These are phyloP conservation scores for Catostomus latipinnis DNA, from an alignment of 2,797 vertebrate genomes.

Conservation along the genomic window DNA sequence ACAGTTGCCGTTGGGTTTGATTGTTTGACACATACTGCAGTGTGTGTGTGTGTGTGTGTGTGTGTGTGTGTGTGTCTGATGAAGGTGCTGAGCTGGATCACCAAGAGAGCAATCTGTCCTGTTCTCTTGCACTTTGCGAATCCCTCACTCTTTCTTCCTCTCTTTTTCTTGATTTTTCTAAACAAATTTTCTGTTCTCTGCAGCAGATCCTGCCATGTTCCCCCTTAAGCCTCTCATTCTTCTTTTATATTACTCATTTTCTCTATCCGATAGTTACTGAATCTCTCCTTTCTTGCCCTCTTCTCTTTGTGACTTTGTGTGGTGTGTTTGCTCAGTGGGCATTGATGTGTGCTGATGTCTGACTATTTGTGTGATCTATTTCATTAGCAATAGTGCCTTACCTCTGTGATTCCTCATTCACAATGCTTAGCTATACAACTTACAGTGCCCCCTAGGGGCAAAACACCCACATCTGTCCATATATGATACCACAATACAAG, in stretches of 20 bases:
- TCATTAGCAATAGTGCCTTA: constrained; percentile 43
- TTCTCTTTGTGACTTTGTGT: constrained; percentile 10
- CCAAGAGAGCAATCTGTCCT: constrained; percentile 55
- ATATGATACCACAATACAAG: neutral
- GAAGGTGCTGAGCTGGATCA: constrained; percentile 31
- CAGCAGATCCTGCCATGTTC: too few species aligned
- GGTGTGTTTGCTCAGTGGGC: constrained; percentile 31
- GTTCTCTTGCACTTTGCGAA: constrained; percentile 22
- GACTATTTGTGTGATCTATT: constrained; percentile 45
- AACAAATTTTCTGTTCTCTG: constrained; percentile 11
- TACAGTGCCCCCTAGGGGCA: constrained; percentile 16
- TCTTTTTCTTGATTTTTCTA: constrained; percentile 12
- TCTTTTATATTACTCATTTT: constrained; percentile 10
- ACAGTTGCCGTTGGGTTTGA: constrained; percentile 24
- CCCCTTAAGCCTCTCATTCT: neutral
- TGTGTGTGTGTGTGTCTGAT: neutral
- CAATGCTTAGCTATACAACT: neutral
- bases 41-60: constrained; percentile 7
- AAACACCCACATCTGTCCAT: neutral
- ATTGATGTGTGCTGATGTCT: constrained; percentile 39
- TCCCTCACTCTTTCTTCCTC: constrained; percentile 31
- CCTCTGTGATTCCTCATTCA: constrained; percentile 31
- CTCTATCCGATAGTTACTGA: too few species aligned
- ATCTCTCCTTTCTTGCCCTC: neutral
- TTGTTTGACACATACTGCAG: constrained; percentile 59